Conservation (phyloP, 1,140 invertebrate genomes). For the Meteorus sp. region DNA sequence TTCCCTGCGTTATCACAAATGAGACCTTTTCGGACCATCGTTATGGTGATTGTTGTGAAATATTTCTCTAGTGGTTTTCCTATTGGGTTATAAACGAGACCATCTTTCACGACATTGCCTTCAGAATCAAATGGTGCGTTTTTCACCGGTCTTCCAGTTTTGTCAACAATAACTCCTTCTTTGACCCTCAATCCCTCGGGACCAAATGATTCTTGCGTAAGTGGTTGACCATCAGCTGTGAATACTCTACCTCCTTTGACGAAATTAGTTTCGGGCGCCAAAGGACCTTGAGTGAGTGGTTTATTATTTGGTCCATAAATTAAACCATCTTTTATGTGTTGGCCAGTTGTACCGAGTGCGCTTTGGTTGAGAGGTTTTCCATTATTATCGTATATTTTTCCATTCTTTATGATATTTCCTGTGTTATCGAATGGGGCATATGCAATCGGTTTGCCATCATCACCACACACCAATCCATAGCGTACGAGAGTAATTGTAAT, state of each 20-base stretch:
- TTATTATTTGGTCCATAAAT: constrained; percentile 43
- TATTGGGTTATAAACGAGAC: constrained; percentile 38
- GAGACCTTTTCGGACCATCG: constrained; percentile 43
- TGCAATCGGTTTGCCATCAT: constrained; percentile 48
- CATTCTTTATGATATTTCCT: constrained; percentile 46
- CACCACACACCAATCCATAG: constrained; percentile 48
- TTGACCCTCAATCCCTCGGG: constrained; percentile 49
- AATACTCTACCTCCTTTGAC: constrained; percentile 49
- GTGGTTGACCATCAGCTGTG: constrained; percentile 38
- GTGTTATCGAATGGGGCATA: constrained; percentile 46
- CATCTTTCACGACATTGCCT: constrained; percentile 51
- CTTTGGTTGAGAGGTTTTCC: constrained; percentile 43
- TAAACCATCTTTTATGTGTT: constrained; percentile 49
- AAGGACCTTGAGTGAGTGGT: constrained; percentile 40
- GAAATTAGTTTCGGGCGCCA: constrained; percentile 43
- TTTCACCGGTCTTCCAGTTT: constrained; percentile 47
- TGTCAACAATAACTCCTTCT: constrained; percentile 49
- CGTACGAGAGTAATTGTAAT: constrained; percentile 44
- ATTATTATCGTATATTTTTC: constrained; percentile 44
- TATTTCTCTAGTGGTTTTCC: constrained; percentile 51
- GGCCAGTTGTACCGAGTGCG: constrained; percentile 39
- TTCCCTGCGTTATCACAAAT: constrained; percentile 48
- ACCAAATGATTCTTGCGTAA: constrained; percentile 53
- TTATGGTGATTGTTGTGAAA: constrained; percentile 45
- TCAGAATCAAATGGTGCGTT: constrained; percentile 46